A percentile compares a stretch with the other conserved stretches of the same genome.
phyloP scores from a whole-genome alignment of 2,888 invertebrate genomes.

The Lathronympha strigana region DNA sequence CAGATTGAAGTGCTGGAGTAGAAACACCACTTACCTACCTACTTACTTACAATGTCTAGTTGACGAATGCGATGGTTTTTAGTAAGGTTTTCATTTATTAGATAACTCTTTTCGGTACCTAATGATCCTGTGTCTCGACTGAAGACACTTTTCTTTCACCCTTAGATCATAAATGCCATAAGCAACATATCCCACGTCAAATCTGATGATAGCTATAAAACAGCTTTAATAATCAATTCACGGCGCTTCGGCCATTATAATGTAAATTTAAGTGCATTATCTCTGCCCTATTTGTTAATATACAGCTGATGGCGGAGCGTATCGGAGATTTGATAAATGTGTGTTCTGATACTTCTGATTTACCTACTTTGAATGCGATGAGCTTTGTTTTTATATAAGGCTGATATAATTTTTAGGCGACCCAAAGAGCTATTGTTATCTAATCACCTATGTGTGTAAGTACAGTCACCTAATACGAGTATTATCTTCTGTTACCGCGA shows the following conservation, averaged over 20 bases:
- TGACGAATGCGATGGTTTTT: no score
- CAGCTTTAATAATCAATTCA: constrained; percentile 17
- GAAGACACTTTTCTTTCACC: neutral
- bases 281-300: constrained; percentile 38
- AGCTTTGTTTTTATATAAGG: constrained; percentile 9
- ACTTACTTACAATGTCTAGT: no score
- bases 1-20: no score
- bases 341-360: constrained; percentile 16
- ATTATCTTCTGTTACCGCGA: no score
- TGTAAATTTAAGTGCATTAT: constrained; percentile 42
- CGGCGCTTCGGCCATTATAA: constrained; percentile 25
- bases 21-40: no score
- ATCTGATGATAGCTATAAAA: constrained; percentile 1
- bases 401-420: neutral
- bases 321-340: constrained; percentile 37
- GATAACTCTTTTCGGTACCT: neutral
- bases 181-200: neutral
- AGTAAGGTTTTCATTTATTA: no score
- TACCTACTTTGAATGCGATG: neutral
- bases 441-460: no score
- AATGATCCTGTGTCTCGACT: neutral
- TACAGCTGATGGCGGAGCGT: constrained; percentile 35
- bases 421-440: no score
- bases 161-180: constrained; percentile 9
- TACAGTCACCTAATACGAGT: no score